Conservation (phyloP, 2,113 vertebrate species). For the Psilopsiagon aurifrons region DNA sequence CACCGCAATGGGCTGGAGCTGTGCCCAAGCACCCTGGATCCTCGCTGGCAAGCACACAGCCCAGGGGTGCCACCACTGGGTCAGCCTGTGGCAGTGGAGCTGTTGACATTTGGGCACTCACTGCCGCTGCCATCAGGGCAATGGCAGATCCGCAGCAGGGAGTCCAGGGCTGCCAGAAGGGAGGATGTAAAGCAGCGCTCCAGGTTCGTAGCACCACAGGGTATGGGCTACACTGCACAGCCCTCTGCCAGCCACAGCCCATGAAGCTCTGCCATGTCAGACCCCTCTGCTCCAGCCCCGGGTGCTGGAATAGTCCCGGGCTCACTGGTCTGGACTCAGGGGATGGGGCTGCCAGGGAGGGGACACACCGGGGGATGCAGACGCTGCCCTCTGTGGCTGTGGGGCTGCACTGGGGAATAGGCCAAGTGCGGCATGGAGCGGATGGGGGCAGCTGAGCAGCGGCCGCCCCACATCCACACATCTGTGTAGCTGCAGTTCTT, state of each 20-base stretch:
- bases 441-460: background rate
- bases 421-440: background rate
- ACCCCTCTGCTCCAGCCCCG: background rate
- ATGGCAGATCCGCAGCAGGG: background rate
- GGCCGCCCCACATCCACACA: background rate
- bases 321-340: background rate
- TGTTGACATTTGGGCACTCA: background rate
- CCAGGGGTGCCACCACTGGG: background rate
- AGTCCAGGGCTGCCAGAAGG: background rate
- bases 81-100: fast-evolving
- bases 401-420: background rate
- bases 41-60: background rate
- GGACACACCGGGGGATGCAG: background rate
- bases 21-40: fast-evolving
- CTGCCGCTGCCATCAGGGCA: background rate
- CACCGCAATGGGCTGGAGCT: background rate
- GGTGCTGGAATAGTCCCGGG: background rate
- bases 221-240: fast-evolving
- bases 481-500: conserved; percentile 55
- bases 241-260: background rate
- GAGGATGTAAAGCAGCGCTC: fast-evolving
- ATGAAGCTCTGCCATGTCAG: background rate
- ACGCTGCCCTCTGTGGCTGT: background rate
- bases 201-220: background rate
- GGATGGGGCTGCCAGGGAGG: background rate